Evolutionary conservation across 2,888 invertebrate species (phyloP).

Genomic region (Leucophenga montana): DNA sequence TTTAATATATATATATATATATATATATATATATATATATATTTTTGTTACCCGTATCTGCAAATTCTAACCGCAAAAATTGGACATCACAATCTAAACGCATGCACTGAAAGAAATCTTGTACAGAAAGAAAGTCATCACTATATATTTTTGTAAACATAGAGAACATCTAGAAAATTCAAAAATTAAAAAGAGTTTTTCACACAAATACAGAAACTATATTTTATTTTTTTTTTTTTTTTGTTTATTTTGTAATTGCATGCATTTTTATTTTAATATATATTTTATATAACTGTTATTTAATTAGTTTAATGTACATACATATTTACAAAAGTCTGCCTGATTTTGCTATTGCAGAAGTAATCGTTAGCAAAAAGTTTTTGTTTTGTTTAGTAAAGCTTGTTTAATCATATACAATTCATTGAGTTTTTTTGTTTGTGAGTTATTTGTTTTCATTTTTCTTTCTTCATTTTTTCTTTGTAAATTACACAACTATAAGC

Average conservation of each 20-base stretch:
- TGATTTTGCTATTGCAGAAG: conserved; percentile 7
- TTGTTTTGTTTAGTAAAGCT: not conserved
- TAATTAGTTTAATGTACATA: not conserved
- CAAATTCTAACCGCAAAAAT: conserved; percentile 53
- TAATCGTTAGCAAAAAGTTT: not conserved
- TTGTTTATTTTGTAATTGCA: not conserved
- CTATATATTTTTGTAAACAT: conserved; percentile 33
- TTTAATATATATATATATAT: too few relatives aligned
- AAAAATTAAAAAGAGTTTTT: conserved; percentile 25
- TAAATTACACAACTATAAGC: conserved; percentile 23
- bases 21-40: too few relatives aligned
- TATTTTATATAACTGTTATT: not conserved
- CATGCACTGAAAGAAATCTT: conserved; percentile 35
- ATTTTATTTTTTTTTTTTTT: not conserved
- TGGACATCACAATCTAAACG: conserved; percentile 50
- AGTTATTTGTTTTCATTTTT: conserved; percentile 2
- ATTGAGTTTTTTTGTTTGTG: not conserved
- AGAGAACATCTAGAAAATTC: conserved; percentile 36
- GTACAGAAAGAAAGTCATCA: conserved; percentile 28
- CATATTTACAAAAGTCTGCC: conserved; percentile 5
- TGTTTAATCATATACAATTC: not conserved
- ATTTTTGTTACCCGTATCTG: conserved; percentile 60
- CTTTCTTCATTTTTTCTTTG: not conserved
- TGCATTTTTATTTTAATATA: not conserved
- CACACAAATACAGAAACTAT: not conserved